A percentile compares a stretch with the other conserved stretches of the same genome.
Evolutionary conservation across 92 coral and sea anemone species (phyloP).

Genomic region (Micromussa lordhowensis): DNA sequence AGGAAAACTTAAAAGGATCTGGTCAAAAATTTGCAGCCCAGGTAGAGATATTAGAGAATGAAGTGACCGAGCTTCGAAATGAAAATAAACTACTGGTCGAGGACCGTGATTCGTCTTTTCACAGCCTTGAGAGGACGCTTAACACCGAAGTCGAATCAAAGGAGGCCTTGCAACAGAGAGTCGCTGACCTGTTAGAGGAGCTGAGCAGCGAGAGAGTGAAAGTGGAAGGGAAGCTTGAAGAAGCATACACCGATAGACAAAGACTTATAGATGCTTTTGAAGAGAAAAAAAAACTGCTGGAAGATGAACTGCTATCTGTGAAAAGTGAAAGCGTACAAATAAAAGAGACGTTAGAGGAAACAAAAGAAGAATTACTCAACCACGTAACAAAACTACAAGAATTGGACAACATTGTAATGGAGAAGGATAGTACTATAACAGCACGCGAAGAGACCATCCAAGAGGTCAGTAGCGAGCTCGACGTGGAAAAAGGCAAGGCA

Average conservation of each 20-base stretch:
- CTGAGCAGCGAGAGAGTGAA: slow-evolving; percentile 46
- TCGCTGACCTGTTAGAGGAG: slow-evolving; percentile 62
- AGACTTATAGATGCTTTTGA: slow-evolving; percentile 44
- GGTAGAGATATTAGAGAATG: slow-evolving; percentile 57
- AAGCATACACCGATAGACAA: slow-evolving; percentile 25
- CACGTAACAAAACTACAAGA: slow-evolving; percentile 62
- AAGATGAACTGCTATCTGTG: slow-evolving; percentile 57
- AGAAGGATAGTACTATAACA: slow-evolving; percentile 68
- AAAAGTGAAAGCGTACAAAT: slow-evolving; percentile 39
- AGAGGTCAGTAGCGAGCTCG: slow-evolving; percentile 64
- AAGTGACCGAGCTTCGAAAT: slow-evolving; percentile 26
- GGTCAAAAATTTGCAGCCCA: slow-evolving; percentile 52
- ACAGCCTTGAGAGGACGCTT: slow-evolving; percentile 40
- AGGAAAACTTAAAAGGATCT: slow-evolving; percentile 44
- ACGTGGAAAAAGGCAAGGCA: slow-evolving; percentile 64
- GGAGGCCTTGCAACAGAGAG: slow-evolving; percentile 52
- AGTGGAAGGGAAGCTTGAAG: slow-evolving; percentile 33
- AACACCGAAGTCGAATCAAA: slow-evolving; percentile 41
- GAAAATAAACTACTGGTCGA: slow-evolving; percentile 22
- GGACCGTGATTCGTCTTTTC: slow-evolving; percentile 22
- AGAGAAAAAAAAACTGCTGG: slow-evolving; percentile 32
- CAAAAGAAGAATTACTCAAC: slow-evolving; percentile 32
- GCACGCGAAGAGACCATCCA: slow-evolving; percentile 60
- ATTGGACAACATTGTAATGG: slow-evolving; percentile 51
- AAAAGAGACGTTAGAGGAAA: slow-evolving; percentile 55